Base-by-base conservation (phyloP, 2,888 invertebrate species). In the Diachrysia chrysitis region DNA sequence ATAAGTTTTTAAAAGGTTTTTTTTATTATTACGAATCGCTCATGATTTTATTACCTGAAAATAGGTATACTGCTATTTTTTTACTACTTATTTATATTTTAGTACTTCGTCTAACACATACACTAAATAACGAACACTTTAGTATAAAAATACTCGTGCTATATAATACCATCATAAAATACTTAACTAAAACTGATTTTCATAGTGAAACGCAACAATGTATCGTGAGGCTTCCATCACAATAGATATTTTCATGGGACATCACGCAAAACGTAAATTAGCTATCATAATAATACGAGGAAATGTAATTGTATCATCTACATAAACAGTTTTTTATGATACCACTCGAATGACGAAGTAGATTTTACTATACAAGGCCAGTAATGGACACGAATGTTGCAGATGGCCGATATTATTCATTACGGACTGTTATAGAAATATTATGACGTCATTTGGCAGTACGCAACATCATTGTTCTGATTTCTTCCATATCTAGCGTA, bases 191-290 rank as follows among this genome's bases (percentile, higher is more conserved):
- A 21, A 42, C 62, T 23, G 67, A 72, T 68, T 69, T 81, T 82
- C 19, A 67, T 67, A 60, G 66, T 73, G 55, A 72, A 79, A 70
- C 63, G 69, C 65, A 72, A 82, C 78, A 74, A 78, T 82, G 71
- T 76, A 78, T 77, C 67, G 72, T 76, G 72, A 69, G 69, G 69
- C 69, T 73, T 57, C 51, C 67, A 67, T 68, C 71, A 81, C 67
- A 81, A 78, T 63, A 76, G 58, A 48, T 67, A 77, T 76, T 75
- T 83, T 74, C 73, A 78, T 68, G 32, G 46, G 68, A 58, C 73
- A 80, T 79, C 83, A 83, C 83, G 83, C 82, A 77, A 84, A 82
- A 79, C 76, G 69, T 76, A 83, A 83, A 83, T 83, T 83, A 84
- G 73, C 77, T 76, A 67, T 72, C 71, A 74, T 71, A 77, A 82